Evolutionary conservation across 2,113 vertebrate species (phyloP).

Genomic region (Peromyscus californicus): DNA sequence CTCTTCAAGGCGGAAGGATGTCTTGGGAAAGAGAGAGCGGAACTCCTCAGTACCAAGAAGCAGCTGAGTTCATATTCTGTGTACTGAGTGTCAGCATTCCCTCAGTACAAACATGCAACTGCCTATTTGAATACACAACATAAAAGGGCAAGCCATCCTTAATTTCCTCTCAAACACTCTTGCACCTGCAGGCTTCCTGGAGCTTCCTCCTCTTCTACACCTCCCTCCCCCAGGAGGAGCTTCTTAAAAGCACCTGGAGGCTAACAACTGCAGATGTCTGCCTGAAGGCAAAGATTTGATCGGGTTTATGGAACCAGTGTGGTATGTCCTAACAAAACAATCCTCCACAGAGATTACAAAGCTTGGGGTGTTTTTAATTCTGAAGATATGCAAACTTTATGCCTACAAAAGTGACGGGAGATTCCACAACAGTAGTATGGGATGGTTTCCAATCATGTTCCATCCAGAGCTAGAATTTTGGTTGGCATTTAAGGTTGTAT

Average conservation of each 20-base stretch:
- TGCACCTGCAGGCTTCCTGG: constrained; percentile 80
- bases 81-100: constrained; percentile 50
- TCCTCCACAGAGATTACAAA: constrained; percentile 80
- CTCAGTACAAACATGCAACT: neutral
- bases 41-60: constrained; percentile 23
- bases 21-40: constrained; percentile 6
- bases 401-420: constrained; percentile 51
- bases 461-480: constrained; percentile 52
- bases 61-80: constrained; percentile 54
- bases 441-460: constrained; percentile 59
- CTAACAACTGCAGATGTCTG: constrained; percentile 75
- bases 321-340: constrained; percentile 82
- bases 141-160: constrained; percentile 61
- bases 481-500: neutral
- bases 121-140: constrained; percentile 57
- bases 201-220: neutral
- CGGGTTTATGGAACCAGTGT: constrained; percentile 64
- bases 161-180: constrained; percentile 59
- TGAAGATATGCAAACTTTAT: constrained; percentile 63
- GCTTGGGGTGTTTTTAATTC: constrained; percentile 78
- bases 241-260: constrained; percentile 72
- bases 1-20: neutral
- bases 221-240: neutral
- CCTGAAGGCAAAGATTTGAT: constrained; percentile 78
- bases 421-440: constrained; percentile 33